A percentile compares a stretch with the other conserved stretches of the same genome.
phyloP scores from a whole-genome alignment of 2,113 vertebrate species.

The Rattus norvegicus region GRCr8 NC_086019.1:63924501-63925000 shows the following conservation, averaged over 20 bases:
- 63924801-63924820: constrained; percentile 1
- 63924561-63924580: neutral
- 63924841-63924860: neutral
- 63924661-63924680: accelerated
- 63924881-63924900: neutral
- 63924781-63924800: neutral
- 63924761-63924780: accelerated
- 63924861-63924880: neutral
- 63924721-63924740: accelerated
- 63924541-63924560: accelerated
- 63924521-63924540: accelerated
- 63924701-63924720: accelerated
- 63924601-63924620: accelerated
- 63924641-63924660: accelerated
- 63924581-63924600: accelerated
- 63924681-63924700: accelerated
- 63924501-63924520: too few species aligned
- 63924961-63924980: neutral
- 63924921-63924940: neutral
- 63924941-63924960: neutral
- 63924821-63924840: neutral
- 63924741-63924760: accelerated
- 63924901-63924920: neutral
- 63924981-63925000: neutral
- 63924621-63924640: accelerated